These are phyloP conservation scores for Drosophila neonasuta DNA, from an alignment of 2,888 invertebrate genomes.

Conservation along the genomic window DNA sequence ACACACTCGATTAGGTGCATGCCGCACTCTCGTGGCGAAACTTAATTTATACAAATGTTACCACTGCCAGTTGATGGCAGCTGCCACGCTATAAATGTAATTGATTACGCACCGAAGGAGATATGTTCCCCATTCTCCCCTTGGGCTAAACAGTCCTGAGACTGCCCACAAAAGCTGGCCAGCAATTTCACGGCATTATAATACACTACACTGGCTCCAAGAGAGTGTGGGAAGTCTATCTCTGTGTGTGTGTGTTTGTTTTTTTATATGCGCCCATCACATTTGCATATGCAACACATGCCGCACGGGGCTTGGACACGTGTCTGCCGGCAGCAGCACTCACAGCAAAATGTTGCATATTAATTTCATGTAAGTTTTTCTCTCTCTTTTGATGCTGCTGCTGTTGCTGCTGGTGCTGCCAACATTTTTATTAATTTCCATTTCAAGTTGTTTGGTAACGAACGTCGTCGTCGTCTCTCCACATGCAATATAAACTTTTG, in stretches of 20 bases:
- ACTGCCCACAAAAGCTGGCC: slow-evolving; percentile 7
- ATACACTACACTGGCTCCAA: slow-evolving; percentile 18
- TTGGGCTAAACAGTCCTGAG: background rate
- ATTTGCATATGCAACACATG: slow-evolving; percentile 62
- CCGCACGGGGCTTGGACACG: slow-evolving; percentile 43
- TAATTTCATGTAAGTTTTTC: slow-evolving; percentile 56
- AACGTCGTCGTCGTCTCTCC: slow-evolving; percentile 17
- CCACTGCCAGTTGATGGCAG: slow-evolving; percentile 66
- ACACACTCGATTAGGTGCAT: slow-evolving; percentile 44
- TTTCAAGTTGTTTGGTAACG: slow-evolving; percentile 56
- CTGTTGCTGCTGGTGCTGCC: slow-evolving; percentile 9
- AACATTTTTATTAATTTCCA: slow-evolving; percentile 68
- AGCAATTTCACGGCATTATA: slow-evolving; percentile 31
- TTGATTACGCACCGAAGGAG: slow-evolving; percentile 68
- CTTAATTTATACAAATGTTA: slow-evolving; percentile 77
- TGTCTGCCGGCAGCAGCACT: slow-evolving; percentile 46
- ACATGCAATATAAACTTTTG: slow-evolving; percentile 60
- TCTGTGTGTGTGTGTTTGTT: slow-evolving; percentile 3
- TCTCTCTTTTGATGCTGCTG: slow-evolving; percentile 7
- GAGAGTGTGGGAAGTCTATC: background rate
- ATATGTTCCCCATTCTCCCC: background rate
- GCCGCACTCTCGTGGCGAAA: slow-evolving; percentile 38
- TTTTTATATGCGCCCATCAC: slow-evolving; percentile 17
- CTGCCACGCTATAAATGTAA: slow-evolving; percentile 69
- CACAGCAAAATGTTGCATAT: slow-evolving; percentile 69